A percentile compares a stretch with the other conserved stretches of the same genome.
Conservation (phyloP, 1,140 invertebrate species). For the Bombus waltoni region DNA sequence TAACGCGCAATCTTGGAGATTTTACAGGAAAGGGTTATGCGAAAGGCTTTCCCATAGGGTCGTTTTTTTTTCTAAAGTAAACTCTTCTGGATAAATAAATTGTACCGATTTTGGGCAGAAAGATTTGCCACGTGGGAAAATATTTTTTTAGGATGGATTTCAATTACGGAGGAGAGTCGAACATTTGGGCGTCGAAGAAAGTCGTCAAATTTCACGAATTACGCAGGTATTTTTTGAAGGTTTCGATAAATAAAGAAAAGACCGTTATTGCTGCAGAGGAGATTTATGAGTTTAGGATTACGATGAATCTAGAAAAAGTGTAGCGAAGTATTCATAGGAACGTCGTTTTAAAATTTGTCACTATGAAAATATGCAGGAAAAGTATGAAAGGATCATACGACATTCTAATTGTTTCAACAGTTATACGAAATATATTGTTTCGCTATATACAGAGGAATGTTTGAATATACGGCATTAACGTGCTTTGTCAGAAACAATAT, state of each 20-base stretch:
- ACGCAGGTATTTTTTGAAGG: not conserved
- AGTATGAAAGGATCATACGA: too few species aligned
- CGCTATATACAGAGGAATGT: not conserved
- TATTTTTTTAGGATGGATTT: slow-evolving; percentile 7
- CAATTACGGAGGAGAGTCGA: not conserved
- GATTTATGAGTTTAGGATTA: not conserved
- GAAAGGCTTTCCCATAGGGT: not conserved
- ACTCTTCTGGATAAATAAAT: not conserved
- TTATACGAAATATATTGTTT: not conserved
- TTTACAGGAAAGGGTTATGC: slow-evolving; percentile 14
- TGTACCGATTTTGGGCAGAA: not conserved
- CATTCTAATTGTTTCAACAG: too few species aligned
- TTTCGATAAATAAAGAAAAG: not conserved
- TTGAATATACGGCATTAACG: not conserved
- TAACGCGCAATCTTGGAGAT: slow-evolving; percentile 25
- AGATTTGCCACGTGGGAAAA: not conserved
- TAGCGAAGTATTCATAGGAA: too few species aligned
- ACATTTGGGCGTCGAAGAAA: not conserved
- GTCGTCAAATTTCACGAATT: not conserved
- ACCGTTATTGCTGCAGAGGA: not conserved
- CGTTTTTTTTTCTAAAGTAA: not conserved
- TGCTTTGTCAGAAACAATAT: slow-evolving; percentile 5
- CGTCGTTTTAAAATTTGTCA: too few species aligned
- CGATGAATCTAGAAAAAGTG: not conserved
- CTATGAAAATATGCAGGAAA: too few species aligned